Conservation (phyloP, 2,113 vertebrate species). For the Parus major region DNA sequence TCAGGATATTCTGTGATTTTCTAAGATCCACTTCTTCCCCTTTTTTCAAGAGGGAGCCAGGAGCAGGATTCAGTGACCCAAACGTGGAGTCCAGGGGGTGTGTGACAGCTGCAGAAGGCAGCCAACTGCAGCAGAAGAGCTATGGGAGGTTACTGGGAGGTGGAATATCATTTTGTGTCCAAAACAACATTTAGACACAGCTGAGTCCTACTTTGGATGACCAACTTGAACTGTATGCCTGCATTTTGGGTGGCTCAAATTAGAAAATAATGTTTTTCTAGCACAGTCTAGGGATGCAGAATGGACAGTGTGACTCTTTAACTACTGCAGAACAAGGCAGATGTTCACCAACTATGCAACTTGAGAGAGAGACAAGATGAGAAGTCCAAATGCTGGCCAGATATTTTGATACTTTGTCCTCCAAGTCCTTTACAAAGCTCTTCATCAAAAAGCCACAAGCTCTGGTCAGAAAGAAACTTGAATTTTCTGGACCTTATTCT, state of each 20-base stretch:
- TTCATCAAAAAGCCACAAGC: background rate
- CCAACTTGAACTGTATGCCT: background rate
- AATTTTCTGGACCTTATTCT: background rate
- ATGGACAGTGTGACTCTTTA: background rate
- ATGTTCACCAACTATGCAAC: background rate
- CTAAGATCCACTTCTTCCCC: background rate
- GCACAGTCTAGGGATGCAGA: background rate
- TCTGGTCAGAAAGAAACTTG: background rate
- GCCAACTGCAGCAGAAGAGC: background rate
- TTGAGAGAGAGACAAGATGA: background rate
- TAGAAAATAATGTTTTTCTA: background rate
- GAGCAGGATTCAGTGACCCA: background rate
- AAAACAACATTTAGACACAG: background rate
- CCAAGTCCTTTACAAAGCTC: background rate
- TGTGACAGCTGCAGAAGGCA: background rate
- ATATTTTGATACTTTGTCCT: background rate
- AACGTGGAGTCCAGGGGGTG: accelerated
- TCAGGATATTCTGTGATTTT: background rate
- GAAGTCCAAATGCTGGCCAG: background rate
- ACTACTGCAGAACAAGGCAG: background rate
- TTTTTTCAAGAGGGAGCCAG: background rate
- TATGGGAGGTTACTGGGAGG: background rate
- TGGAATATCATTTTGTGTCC: background rate
- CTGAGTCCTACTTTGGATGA: background rate
- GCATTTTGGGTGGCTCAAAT: background rate